Evolutionary conservation across 2,797 vertebrate genomes (phyloP).

Genomic region (Oreonectes daqikongensis): DNA sequence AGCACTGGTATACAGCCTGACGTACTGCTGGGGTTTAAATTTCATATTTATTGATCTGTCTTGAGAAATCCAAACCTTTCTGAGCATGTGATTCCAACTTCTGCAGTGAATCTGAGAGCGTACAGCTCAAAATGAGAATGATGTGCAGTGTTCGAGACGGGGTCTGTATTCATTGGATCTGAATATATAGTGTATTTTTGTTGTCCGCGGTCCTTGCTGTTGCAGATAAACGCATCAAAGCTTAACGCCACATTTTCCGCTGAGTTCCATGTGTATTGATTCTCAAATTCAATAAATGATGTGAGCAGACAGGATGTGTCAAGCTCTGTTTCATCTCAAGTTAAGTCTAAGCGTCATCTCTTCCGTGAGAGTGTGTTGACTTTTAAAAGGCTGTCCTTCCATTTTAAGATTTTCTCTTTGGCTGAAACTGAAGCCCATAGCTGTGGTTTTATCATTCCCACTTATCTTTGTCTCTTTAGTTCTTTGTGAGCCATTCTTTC

Average conservation of each 20-base stretch:
- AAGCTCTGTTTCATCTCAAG: not conserved
- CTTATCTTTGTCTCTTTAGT: slow-evolving; percentile 38
- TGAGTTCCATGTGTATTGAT: not conserved
- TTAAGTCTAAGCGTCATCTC: not conserved
- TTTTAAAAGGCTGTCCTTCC: not conserved
- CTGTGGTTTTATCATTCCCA: slow-evolving; percentile 40
- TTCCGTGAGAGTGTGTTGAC: not conserved
- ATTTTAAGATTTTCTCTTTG: slow-evolving; percentile 3
- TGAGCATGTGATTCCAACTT: not conserved
- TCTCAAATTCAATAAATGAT: not conserved
- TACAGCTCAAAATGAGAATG: not conserved
- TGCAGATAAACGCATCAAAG: not conserved
- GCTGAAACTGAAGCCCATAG: slow-evolving; percentile 18
- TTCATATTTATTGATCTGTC: slow-evolving; percentile 48
- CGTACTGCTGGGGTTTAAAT: slow-evolving; percentile 31
- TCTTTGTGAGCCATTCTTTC: slow-evolving; percentile 22
- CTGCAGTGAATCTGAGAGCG: slow-evolving; percentile 14
- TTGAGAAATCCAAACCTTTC: slow-evolving; percentile 42
- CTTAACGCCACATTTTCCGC: not conserved
- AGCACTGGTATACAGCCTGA: not conserved
- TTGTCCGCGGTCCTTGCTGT: not conserved
- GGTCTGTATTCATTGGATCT: not conserved
- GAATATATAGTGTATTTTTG: not conserved
- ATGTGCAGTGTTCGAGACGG: not conserved
- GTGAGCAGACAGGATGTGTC: not conserved